phyloP scores from a whole-genome alignment of 92 coral and sea anemone species.

The Siderastrea radians region DNA sequence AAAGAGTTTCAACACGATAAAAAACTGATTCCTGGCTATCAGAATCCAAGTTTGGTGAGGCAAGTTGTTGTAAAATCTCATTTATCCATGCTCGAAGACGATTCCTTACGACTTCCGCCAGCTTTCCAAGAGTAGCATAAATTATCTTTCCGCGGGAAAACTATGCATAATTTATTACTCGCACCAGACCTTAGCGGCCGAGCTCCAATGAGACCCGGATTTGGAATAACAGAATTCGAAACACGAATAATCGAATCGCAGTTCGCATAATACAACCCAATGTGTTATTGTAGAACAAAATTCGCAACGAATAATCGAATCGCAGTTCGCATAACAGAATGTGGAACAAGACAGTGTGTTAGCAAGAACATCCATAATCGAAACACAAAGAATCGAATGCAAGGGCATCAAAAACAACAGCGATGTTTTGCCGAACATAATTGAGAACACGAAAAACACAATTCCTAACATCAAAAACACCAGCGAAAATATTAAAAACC shows the following conservation, averaged over 20 bases:
- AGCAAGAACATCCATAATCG: too few species aligned
- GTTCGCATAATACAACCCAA: background rate
- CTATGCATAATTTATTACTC: conserved; percentile 20
- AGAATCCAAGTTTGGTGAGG: conserved; percentile 14
- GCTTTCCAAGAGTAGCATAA: conserved; percentile 1
- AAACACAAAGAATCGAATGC: background rate
- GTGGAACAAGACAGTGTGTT: background rate
- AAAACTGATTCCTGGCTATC: conserved; percentile 31
- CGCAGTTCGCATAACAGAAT: background rate
- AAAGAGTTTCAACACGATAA: conserved; percentile 40
- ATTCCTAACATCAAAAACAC: background rate
- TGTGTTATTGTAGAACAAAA: too few species aligned
- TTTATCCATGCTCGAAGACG: conserved; percentile 28
- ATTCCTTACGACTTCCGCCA: conserved; percentile 7
- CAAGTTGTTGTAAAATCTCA: conserved; percentile 23
- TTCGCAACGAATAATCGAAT: too few species aligned
- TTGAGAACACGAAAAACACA: background rate
- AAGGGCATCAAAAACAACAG: conserved; percentile 4
- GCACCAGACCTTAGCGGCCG: conserved; percentile 8
- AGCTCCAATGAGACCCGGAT: background rate
- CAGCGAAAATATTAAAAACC: background rate
- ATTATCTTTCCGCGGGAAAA: conserved; percentile 11
- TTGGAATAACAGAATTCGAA: background rate
- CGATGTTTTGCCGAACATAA: background rate
- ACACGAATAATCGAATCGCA: background rate